These are phyloP conservation scores for Liopterus haemorrhoidalis DNA, from an alignment of 2,888 invertebrate genomes.

Conservation along the genomic window DNA sequence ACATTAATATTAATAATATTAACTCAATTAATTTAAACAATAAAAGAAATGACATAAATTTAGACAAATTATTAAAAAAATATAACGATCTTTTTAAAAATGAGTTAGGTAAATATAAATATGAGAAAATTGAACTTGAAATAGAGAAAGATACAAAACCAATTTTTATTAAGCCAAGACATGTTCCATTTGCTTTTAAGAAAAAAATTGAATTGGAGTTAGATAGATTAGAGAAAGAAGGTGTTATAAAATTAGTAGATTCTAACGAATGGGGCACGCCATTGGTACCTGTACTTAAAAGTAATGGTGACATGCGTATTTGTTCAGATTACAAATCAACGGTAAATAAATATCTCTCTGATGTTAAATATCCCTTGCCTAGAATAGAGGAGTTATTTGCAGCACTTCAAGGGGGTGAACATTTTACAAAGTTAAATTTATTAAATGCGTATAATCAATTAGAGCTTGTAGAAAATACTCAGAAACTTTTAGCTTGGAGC, in stretches of 20 bases:
- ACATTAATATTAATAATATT: conserved; percentile 8
- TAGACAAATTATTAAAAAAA: conserved; percentile 3
- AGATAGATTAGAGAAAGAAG: conserved; percentile 22
- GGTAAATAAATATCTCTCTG: conserved; percentile 29
- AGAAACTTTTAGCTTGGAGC: conserved; percentile 14
- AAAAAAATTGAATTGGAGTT: conserved; percentile 25
- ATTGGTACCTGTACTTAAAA: conserved; percentile 32
- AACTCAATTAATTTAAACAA: not conserved
- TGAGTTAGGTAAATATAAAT: conserved; percentile 13
- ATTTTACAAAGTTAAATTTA: conserved; percentile 13
- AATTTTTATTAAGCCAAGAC: conserved; percentile 23
- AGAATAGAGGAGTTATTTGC: conserved; percentile 25
- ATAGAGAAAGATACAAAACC: too few relatives aligned
- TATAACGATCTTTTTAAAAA: not conserved
- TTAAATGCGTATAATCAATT: conserved; percentile 21
- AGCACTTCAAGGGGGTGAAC: conserved; percentile 10
- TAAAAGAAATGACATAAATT: not conserved
- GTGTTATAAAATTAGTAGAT: conserved; percentile 19
- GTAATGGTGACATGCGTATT: conserved; percentile 28
- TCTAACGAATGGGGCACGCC: conserved; percentile 32
- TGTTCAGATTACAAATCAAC: conserved; percentile 36
- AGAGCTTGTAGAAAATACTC: conserved; percentile 16
- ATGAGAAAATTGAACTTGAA: conserved; percentile 7
- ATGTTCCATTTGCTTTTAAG: conserved; percentile 27
- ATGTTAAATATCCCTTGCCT: conserved; percentile 29